These are phyloP conservation scores for Lacanobia wlatinum DNA, from an alignment of 2,888 invertebrate genomes.

Conservation along the genomic window DNA sequence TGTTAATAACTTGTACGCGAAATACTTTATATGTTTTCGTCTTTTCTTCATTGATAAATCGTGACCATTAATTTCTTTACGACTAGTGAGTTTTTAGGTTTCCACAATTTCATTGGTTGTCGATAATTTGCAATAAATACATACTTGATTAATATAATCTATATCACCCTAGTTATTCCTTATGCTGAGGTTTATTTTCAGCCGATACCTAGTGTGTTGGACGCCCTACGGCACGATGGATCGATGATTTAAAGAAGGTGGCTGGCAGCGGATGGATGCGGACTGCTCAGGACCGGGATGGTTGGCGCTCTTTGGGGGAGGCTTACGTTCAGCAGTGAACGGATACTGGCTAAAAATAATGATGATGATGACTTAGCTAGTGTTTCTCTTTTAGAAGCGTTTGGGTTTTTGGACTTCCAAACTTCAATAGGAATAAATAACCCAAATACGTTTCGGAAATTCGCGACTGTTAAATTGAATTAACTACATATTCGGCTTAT, in stretches of 20 bases:
- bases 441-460: background rate
- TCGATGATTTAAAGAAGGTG: no score
- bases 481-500: background rate
- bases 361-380: no score
- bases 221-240: no score
- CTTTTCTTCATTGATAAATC: constrained; percentile 41
- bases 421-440: no score
- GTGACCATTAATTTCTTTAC: constrained; percentile 31
- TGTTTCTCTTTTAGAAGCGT: background rate
- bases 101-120: background rate
- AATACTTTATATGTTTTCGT: constrained; percentile 19
- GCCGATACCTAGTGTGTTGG: background rate
- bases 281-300: no score
- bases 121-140: background rate
- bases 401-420: no score
- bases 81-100: constrained; percentile 10
- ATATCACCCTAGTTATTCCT: background rate
- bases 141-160: background rate
- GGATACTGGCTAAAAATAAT: no score
- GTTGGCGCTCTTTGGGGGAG: no score
- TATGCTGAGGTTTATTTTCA: background rate
- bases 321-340: no score
- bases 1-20: constrained; percentile 27
- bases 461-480: background rate
- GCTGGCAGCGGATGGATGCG: no score